phyloP scores from a whole-genome alignment of 1,140 invertebrate species.

The Lucilia cuprina region DNA sequence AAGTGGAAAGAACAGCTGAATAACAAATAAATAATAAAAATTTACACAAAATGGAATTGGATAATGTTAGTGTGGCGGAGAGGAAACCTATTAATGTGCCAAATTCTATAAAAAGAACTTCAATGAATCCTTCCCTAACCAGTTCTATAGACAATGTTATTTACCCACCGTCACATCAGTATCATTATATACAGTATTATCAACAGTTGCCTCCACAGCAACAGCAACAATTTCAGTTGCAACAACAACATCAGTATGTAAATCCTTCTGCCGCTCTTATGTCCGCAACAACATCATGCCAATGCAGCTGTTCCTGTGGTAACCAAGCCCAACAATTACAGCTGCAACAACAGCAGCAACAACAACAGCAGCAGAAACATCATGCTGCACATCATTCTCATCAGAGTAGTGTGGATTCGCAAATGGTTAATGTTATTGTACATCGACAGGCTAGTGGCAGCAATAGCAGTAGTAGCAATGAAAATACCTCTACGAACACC shows the following conservation, averaged over 20 bases:
- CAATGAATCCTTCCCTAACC: conserved; percentile 13
- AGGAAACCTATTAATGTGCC: conserved; percentile 23
- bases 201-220: conserved; percentile 38
- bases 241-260: conserved; percentile 39
- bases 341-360: conserved; percentile 40
- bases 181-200: conserved; percentile 60
- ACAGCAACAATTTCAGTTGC: conserved; percentile 43
- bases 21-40: not conserved
- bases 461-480: conserved; percentile 3
- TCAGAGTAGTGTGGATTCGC: not conserved
- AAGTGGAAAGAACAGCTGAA: not conserved
- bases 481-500: not conserved
- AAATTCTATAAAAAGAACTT: conserved; percentile 5
- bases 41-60: conserved; percentile 19
- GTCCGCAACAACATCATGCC: conserved; percentile 43
- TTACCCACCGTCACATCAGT: conserved; percentile 49
- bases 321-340: conserved; percentile 42
- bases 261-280: conserved; percentile 30
- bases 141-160: conserved; percentile 28
- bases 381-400: conserved; percentile 35
- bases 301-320: conserved; percentile 54
- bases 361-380: conserved; percentile 43
- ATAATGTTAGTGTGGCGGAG: not conserved
- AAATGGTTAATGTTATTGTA: conserved; percentile 48
- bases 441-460: conserved; percentile 48